Conservation (phyloP, 2,888 invertebrate species). For the Cephus spinipes region DNA sequence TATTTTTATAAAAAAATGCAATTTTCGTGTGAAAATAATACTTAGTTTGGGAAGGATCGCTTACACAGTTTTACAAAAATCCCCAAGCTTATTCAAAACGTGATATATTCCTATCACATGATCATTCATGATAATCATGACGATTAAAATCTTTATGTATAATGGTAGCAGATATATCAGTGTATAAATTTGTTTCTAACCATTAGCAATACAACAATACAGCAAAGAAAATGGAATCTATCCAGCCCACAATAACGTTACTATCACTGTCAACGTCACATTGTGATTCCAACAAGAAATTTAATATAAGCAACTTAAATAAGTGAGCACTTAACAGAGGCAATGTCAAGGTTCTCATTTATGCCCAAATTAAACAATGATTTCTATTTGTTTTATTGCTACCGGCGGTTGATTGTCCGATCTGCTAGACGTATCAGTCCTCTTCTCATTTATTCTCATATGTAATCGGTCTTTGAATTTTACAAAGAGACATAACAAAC, state of each 20-base stretch:
- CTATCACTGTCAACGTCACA: neutral
- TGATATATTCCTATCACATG: neutral
- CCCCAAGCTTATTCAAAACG: neutral
- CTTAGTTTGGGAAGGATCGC: neutral
- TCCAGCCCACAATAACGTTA: neutral
- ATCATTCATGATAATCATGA: neutral
- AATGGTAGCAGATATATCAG: neutral
- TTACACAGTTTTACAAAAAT: neutral
- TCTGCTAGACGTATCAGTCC: conserved; percentile 14
- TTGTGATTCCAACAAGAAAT: neutral
- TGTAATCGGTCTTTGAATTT: conserved; percentile 62
- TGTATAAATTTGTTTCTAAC: neutral
- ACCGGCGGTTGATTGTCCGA: conserved; percentile 15
- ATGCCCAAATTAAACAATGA: conserved; percentile 22
- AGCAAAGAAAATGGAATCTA: neutral
- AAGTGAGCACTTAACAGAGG: conserved; percentile 3
- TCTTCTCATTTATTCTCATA: neutral
- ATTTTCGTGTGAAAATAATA: neutral
- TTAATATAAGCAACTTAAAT: neutral
- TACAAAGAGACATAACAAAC: conserved; percentile 70
- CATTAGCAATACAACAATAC: neutral
- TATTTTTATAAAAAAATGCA: neutral
- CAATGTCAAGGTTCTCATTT: neutral
- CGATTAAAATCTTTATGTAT: neutral
- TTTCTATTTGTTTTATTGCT: conserved; percentile 19